Base-by-base conservation (phyloP, 1,140 invertebrate genomes). In the Thaumatotibia leucotreta region DNA sequence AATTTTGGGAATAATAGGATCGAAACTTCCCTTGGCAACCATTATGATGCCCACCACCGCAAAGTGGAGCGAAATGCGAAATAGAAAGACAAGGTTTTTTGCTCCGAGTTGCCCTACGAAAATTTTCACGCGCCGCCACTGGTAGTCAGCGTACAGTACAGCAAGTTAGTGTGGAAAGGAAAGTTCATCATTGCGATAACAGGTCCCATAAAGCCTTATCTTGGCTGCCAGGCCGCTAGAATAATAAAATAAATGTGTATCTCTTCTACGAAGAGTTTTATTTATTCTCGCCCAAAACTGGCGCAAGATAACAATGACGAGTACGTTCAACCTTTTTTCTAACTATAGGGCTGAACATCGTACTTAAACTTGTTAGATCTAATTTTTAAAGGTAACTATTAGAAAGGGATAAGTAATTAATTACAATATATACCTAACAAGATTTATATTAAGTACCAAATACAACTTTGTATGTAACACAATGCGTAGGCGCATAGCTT, bases 261-360 rank as follows among this genome's bases (percentile, higher is more conserved):
- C 78, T 85, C 77, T 89, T 90, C 86, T 90, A 83, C 82, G 86
- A 88, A 88, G 70, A 77, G 69, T 86, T 82, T 87, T 87, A 86
- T 86, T 86, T 87, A 84, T 86, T 83, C 83, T 83, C 78, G 78
- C 75, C 83, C 77, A 83, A 83, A 86, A 73, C 77, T 80, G 79
- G 72, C 67, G 27, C 76, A 74, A 89, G 88, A 90, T 90, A 89
- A 90, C 88, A 89, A 87, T 87, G 83, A 80, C 77, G 75, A 82
- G 81, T 83, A 74, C 86, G 76, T 86, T 84, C 84, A 82, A 83
- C 83, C 77, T 76, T 65, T 35, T 10, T 17, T 61, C 54, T 70
- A 67, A 79, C 73, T 71, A 14, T 67, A 86, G 82, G 84, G 84
- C 61, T 83, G 77, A 35, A 22, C n/a, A 64, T 23, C 20, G 27